Evolutionary conservation across 2,888 invertebrate genomes (phyloP).

Genomic region (Thelaira solivaga): DNA sequence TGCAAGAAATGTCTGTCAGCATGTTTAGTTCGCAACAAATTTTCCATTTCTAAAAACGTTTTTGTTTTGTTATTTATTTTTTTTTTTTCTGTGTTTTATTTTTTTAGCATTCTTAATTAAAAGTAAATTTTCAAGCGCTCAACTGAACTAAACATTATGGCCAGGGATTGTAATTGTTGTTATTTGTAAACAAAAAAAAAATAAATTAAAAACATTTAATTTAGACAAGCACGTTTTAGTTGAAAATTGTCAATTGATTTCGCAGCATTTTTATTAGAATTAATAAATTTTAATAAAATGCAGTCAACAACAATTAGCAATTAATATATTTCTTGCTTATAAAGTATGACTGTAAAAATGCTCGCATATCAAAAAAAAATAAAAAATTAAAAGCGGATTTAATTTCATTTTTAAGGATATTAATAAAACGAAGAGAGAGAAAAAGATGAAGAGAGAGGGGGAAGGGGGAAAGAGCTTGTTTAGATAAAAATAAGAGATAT

Average conservation of each 20-base stretch:
- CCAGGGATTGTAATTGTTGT: not conserved
- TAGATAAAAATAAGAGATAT: too few species aligned
- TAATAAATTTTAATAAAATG: slow-evolving; percentile 38
- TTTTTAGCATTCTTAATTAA: slow-evolving; percentile 23
- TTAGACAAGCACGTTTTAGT: slow-evolving; percentile 34
- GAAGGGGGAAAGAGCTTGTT: too few species aligned
- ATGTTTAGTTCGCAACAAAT: not conserved
- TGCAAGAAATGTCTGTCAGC: not conserved
- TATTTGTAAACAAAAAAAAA: not conserved
- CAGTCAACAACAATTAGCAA: slow-evolving; percentile 27
- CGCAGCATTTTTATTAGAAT: slow-evolving; percentile 39
- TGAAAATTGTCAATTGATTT: slow-evolving; percentile 33
- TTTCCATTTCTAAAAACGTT: slow-evolving; percentile 11
- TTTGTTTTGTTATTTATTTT: too few species aligned
- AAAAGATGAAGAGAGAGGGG: not conserved
- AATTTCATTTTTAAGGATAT: not conserved
- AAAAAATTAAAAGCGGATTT: not conserved
- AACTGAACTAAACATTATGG: not conserved
- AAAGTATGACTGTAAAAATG: not conserved
- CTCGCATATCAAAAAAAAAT: not conserved
- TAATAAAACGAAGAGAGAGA: not conserved
- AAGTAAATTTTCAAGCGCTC: slow-evolving; percentile 18
- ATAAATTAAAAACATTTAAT: slow-evolving; percentile 28
- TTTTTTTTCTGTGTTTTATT: not conserved
- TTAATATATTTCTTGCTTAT: too few species aligned